phyloP scores from a whole-genome alignment of 2,797 vertebrate genomes.

The Pogonophryne albipinna region DNA sequence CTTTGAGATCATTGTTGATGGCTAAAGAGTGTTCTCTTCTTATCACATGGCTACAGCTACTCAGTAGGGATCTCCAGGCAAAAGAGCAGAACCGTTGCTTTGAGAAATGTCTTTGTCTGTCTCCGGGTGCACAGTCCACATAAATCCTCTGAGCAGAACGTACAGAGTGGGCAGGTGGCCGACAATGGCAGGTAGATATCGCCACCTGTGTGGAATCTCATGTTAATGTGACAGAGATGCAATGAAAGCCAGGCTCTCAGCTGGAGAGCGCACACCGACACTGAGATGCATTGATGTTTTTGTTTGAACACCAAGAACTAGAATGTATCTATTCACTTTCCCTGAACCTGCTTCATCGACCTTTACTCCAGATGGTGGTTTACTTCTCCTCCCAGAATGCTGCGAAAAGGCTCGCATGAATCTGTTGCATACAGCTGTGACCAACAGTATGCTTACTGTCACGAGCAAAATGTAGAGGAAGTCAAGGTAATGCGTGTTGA shows the following conservation, averaged over 20 bases:
- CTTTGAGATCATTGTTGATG: conserved; percentile 72
- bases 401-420: background rate
- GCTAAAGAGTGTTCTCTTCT: conserved; percentile 58
- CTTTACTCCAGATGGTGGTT: background rate
- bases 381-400: background rate
- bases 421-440: background rate
- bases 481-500: too few relatives aligned
- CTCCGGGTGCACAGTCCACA: conserved; percentile 29
- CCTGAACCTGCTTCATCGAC: conserved; percentile 8
- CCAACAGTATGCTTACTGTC: background rate
- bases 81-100: conserved; percentile 46
- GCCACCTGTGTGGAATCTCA: conserved; percentile 38
- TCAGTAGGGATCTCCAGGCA: conserved; percentile 48
- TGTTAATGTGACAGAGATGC: conserved; percentile 18
- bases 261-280: background rate
- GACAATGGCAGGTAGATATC: conserved; percentile 40
- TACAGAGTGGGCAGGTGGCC: conserved; percentile 40
- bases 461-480: too few relatives aligned
- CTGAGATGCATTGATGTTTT: background rate
- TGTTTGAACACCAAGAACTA: background rate
- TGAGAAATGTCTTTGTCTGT: conserved; percentile 39
- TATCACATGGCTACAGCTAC: conserved; percentile 60
- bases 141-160: conserved; percentile 37
- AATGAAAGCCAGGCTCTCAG: conserved; percentile 18
- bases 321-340: background rate